Conservation (phyloP, 2,113 vertebrate species). For the Chascanopsetta lugubris region DNA sequence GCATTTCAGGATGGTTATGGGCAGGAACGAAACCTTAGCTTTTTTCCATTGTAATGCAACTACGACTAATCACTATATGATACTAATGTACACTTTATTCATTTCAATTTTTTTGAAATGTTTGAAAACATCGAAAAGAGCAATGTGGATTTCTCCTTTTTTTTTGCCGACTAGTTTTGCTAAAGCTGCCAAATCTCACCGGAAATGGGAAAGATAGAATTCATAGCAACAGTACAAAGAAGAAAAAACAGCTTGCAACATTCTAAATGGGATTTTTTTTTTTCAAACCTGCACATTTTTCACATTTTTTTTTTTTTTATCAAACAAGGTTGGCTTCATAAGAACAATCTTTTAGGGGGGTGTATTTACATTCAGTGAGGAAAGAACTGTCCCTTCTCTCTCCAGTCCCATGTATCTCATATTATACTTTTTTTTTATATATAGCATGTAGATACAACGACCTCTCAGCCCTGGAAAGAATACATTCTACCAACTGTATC, state of each 20-base stretch:
- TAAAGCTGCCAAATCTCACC: constrained; percentile 72
- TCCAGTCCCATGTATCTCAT: constrained; percentile 24
- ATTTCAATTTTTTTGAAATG: constrained; percentile 48
- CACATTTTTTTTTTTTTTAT: constrained; percentile 66
- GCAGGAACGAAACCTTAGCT: constrained; percentile 47
- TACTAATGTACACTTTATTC: constrained; percentile 45
- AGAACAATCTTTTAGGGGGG: constrained; percentile 57
- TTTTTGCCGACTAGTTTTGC: constrained; percentile 53
- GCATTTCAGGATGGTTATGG: constrained; percentile 53
- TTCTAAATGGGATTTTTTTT: constrained; percentile 57
- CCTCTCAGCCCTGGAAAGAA: constrained; percentile 68
- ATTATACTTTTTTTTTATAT: constrained; percentile 32
- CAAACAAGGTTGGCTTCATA: constrained; percentile 58
- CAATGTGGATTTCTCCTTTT: constrained; percentile 32
- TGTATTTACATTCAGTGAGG: constrained; percentile 75
- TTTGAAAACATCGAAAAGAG: constrained; percentile 71
- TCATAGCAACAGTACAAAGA: constrained; percentile 72
- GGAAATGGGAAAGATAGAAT: constrained; percentile 64
- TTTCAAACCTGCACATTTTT: constrained; percentile 65
- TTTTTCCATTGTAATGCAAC: constrained; percentile 44
- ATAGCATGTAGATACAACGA: constrained; percentile 63
- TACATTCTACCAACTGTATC: constrained; percentile 75
- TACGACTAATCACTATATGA: constrained; percentile 66
- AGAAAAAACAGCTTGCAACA: constrained; percentile 70
- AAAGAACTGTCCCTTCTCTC: constrained; percentile 20